Conservation (phyloP, 2,888 invertebrate genomes). For the Dermolepida albohirtum region DNA sequence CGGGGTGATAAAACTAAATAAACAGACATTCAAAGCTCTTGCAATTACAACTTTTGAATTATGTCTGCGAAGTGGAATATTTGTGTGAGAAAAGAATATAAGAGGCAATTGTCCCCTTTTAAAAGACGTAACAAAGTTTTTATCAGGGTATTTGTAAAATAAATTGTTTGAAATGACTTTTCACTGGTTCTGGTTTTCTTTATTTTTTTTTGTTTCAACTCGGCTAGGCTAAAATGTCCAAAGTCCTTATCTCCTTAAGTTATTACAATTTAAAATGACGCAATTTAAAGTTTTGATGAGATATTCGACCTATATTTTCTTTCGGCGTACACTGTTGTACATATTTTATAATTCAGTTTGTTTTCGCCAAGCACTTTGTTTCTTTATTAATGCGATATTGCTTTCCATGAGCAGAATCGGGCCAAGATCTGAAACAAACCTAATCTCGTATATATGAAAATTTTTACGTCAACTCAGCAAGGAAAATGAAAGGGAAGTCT, state of each 20-base stretch:
- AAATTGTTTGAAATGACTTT: slow-evolving; percentile 41
- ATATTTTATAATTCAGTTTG: slow-evolving; percentile 2
- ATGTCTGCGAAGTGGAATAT: slow-evolving; percentile 30
- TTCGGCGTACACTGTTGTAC: slow-evolving; percentile 17
- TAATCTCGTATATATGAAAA: too few relatives aligned
- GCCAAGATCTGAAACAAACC: too few relatives aligned
- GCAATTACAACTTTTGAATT: slow-evolving; percentile 31
- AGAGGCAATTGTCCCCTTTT: slow-evolving; percentile 36
- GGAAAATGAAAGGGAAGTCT: too few relatives aligned
- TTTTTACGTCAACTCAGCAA: too few relatives aligned
- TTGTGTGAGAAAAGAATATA: slow-evolving; percentile 14
- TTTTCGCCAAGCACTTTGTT: too few relatives aligned
- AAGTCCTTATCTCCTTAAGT: slow-evolving; percentile 55
- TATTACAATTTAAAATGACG: slow-evolving; percentile 57
- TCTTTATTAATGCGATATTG: too few relatives aligned
- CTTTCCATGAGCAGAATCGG: too few relatives aligned
- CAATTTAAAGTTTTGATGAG: slow-evolving; percentile 58
- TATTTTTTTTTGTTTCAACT: neutral
- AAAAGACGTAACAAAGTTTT: slow-evolving; percentile 29
- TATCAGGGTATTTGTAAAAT: slow-evolving; percentile 39
- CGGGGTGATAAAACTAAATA: slow-evolving; percentile 33
- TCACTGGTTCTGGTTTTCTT: neutral
- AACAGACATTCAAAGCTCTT: slow-evolving; percentile 15
- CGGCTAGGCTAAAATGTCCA: slow-evolving; percentile 43
- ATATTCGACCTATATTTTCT: slow-evolving; percentile 55